Conservation (phyloP, 1,140 invertebrate genomes). For the Penaeus chinensis region DNA sequence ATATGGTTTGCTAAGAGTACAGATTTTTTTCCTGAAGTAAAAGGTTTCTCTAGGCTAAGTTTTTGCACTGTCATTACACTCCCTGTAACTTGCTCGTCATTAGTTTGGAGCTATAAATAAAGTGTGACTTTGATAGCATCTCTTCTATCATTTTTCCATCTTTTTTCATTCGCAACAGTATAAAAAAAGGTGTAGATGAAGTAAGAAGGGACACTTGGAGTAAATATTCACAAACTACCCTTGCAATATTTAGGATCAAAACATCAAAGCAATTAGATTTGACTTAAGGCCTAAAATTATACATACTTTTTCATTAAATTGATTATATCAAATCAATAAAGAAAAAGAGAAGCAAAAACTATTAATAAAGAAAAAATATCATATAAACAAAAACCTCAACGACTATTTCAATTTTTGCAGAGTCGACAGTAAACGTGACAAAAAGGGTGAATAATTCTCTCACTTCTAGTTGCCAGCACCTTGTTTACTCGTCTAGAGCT, state of each 20-base stretch:
- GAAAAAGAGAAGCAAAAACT: not conserved
- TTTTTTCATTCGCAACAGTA: not conserved
- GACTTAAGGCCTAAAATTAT: no score
- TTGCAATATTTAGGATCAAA: no score
- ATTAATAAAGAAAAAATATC: no score
- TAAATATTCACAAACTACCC: no score
- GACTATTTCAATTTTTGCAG: conserved; percentile 18
- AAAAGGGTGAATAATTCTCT: conserved; percentile 52
- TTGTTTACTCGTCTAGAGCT: conserved; percentile 31
- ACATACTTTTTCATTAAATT: no score
- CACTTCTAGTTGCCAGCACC: conserved; percentile 43
- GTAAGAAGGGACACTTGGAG: no score
- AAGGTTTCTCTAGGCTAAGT: not conserved
- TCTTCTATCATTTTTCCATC: conserved; percentile 19
- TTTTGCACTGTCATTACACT: conserved; percentile 22
- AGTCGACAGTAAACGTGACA: conserved; percentile 38
- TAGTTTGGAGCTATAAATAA: conserved; percentile 9
- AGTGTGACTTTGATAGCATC: conserved; percentile 20
- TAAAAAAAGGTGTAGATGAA: not conserved
- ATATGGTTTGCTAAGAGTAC: no score
- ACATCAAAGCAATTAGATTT: no score
- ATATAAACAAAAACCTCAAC: not conserved
- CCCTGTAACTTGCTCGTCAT: not conserved
- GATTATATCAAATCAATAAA: no score
- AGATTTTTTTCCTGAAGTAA: no score